phyloP scores from a whole-genome alignment of 2,797 vertebrate species.

The Lindbergichthys nudifrons region DNA sequence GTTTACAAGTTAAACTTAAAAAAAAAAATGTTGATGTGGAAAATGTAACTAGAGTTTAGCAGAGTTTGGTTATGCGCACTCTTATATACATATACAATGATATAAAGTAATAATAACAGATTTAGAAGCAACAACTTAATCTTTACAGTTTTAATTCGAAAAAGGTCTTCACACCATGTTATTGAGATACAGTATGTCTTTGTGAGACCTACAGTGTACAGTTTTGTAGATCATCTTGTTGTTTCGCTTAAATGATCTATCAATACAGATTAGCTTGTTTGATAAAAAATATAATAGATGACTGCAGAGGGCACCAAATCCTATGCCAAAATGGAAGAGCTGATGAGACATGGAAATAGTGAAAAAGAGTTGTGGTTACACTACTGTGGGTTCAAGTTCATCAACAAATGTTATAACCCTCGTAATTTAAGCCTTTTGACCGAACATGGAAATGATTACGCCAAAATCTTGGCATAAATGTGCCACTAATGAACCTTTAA shows the following conservation, averaged over 20 bases:
- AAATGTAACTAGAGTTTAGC: too few species aligned
- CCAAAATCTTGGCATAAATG: slow-evolving; percentile 19
- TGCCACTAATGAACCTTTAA: slow-evolving; percentile 36
- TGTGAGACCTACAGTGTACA: not conserved
- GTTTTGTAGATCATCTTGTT: not conserved
- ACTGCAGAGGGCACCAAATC: slow-evolving; percentile 61
- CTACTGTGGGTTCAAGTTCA: slow-evolving; percentile 24
- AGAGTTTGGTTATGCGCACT: too few species aligned
- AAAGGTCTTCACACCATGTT: not conserved
- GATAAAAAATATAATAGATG: not conserved
- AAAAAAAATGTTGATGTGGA: too few species aligned
- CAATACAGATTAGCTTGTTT: not conserved
- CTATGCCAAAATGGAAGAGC: slow-evolving; percentile 6
- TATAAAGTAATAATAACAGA: too few species aligned
- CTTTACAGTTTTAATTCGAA: not conserved
- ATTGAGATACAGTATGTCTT: not conserved
- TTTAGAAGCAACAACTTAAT: too few species aligned
- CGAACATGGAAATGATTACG: slow-evolving; percentile 38
- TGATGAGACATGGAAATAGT: slow-evolving; percentile 1
- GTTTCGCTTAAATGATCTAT: not conserved
- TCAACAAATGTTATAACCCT: slow-evolving; percentile 40
- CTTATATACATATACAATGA: too few species aligned
- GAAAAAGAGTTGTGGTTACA: slow-evolving; percentile 6
- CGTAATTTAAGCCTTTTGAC: slow-evolving; percentile 22
- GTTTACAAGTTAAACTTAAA: too few species aligned